phyloP scores from a whole-genome alignment of 37 sponge, comb jelly and placozoan species.

The Halisarca cf. caerulea region DNA sequence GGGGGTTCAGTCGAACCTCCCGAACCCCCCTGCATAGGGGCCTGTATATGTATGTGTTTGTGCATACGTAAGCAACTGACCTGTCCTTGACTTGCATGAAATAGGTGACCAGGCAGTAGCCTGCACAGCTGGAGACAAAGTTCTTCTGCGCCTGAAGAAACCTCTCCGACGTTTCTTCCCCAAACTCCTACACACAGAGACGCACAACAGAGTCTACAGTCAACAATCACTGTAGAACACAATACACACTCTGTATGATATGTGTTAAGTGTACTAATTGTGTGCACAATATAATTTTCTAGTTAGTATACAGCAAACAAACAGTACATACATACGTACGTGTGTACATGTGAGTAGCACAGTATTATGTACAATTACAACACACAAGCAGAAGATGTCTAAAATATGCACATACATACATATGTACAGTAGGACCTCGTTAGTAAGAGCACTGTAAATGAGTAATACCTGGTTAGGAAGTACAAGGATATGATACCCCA shows the following conservation, averaged over 20 bases:
- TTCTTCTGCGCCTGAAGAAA: conserved; percentile 88
- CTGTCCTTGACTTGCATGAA: conserved; percentile 96
- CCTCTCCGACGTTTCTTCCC: conserved; percentile 67
- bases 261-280: no score
- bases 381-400: no score
- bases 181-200: conserved; percentile 82
- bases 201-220: no score
- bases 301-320: no score
- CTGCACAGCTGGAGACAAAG: conserved; percentile 96
- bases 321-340: not conserved
- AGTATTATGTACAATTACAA: not conserved
- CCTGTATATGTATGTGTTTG: not conserved
- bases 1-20: no score
- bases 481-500: no score
- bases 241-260: not conserved
- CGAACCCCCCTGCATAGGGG: not conserved
- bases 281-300: no score
- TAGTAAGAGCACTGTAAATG: no score
- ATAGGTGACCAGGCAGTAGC: conserved; percentile 94
- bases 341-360: not conserved
- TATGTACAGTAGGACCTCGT: no score
- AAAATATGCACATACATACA: no score
- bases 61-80: conserved; percentile 30
- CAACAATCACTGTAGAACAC: not conserved
- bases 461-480: no score